Evolutionary conservation across 2,797 vertebrate genomes (phyloP).

Genomic region (Tokudaia muenninki): DNA sequence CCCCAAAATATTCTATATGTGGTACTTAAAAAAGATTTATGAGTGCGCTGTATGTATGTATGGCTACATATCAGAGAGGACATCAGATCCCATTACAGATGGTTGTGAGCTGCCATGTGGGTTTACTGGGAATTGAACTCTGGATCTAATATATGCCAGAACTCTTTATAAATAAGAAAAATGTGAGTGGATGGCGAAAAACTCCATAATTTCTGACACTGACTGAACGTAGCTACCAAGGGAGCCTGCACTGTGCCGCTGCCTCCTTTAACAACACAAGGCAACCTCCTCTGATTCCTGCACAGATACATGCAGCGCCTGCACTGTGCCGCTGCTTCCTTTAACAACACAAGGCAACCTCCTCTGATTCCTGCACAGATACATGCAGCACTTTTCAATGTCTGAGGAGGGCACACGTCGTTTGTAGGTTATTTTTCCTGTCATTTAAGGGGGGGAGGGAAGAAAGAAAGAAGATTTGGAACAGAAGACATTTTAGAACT

Average conservation of each 20-base stretch:
- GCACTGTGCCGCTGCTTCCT: not conserved
- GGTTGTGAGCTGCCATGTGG: not conserved
- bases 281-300: not conserved
- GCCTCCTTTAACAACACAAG: not conserved
- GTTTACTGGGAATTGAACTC: not conserved
- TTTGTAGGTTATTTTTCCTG: not conserved
- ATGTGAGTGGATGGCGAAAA: not conserved
- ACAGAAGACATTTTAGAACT: not conserved
- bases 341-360: not conserved
- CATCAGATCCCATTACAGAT: not conserved
- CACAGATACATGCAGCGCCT: slow-evolving; percentile 2
- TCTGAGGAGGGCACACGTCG: not conserved
- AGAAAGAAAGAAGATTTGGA: not conserved
- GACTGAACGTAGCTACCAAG: slow-evolving; percentile 40
- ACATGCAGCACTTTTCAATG: not conserved
- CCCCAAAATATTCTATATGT: not conserved
- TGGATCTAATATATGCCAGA: slow-evolving; percentile 1
- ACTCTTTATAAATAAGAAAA: slow-evolving; percentile 48
- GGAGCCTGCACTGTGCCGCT: not conserved
- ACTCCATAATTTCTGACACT: slow-evolving; percentile 41
- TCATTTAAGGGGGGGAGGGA: not conserved
- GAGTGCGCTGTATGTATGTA: not conserved
- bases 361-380: not conserved
- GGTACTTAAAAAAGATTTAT: not conserved
- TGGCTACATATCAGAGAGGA: not conserved